Evolutionary conservation across 1,140 invertebrate species (phyloP).

Genomic region (Glossosoma conforme): DNA sequence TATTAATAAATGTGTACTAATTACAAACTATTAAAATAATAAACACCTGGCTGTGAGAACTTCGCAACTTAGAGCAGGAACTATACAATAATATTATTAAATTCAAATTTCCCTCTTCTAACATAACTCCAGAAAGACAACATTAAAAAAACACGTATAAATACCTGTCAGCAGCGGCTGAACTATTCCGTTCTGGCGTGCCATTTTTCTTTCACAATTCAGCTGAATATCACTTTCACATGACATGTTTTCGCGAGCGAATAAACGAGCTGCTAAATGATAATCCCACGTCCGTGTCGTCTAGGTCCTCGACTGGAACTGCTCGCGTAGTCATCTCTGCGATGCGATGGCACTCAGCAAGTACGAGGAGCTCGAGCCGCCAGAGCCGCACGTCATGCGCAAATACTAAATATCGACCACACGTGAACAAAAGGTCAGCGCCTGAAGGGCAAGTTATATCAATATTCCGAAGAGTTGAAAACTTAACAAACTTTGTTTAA

Average conservation of each 20-base stretch:
- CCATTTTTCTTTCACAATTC: slow-evolving; percentile 30
- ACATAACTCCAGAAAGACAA: slow-evolving; percentile 7
- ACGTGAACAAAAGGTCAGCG: slow-evolving; percentile 28
- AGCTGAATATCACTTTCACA: slow-evolving; percentile 14
- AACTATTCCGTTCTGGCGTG: slow-evolving; percentile 70
- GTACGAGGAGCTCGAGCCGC: no score
- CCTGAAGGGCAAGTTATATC: slow-evolving; percentile 32
- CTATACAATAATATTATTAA: no score
- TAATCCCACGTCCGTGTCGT: slow-evolving; percentile 11
- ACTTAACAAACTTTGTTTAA: not conserved
- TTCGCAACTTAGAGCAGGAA: no score
- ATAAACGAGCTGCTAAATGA: not conserved
- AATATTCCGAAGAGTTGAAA: slow-evolving; percentile 10
- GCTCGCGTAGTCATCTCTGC: slow-evolving; percentile 28
- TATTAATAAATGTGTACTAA: no score
- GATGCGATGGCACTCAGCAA: no score
- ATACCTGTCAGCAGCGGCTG: slow-evolving; percentile 74
- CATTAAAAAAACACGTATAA: slow-evolving; percentile 14
- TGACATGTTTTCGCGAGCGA: slow-evolving; percentile 18
- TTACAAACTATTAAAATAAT: no score
- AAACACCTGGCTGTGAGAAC: no score
- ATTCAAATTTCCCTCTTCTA: slow-evolving; percentile 18
- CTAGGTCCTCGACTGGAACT: slow-evolving; percentile 20
- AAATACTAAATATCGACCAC: slow-evolving; percentile 31
- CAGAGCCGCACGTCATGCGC: slow-evolving; percentile 14